These are phyloP conservation scores for Tipula confusa DNA, from an alignment of 2,888 invertebrate genomes.

Conservation along the genomic window DNA sequence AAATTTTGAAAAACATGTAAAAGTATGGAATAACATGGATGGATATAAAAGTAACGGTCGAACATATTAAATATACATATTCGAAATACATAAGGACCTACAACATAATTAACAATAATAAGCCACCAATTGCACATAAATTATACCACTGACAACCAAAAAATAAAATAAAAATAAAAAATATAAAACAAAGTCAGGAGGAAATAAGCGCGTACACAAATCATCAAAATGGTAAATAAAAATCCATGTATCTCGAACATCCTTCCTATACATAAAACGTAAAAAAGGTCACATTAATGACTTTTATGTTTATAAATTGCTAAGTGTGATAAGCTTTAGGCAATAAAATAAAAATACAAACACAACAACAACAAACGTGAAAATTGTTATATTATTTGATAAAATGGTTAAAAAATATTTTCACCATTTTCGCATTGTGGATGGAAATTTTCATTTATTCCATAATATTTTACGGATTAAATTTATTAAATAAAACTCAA, in stretches of 20 bases:
- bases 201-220: background rate
- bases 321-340: background rate
- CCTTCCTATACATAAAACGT: background rate
- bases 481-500: background rate
- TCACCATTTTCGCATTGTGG: background rate
- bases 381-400: background rate
- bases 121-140: background rate
- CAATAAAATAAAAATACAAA: background rate
- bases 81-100: no score
- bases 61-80: no score
- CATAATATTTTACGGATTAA: background rate
- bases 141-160: background rate
- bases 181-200: background rate
- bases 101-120: background rate
- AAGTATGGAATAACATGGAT: no score
- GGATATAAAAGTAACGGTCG: no score
- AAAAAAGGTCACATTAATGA: background rate
- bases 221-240: background rate
- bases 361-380: background rate
- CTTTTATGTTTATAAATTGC: background rate
- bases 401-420: background rate
- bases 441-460: background rate
- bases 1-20: no score
- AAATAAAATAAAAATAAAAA: background rate
- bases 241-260: background rate